phyloP scores from a whole-genome alignment of 2,797 vertebrate species.

The Myotis daubentonii region DNA sequence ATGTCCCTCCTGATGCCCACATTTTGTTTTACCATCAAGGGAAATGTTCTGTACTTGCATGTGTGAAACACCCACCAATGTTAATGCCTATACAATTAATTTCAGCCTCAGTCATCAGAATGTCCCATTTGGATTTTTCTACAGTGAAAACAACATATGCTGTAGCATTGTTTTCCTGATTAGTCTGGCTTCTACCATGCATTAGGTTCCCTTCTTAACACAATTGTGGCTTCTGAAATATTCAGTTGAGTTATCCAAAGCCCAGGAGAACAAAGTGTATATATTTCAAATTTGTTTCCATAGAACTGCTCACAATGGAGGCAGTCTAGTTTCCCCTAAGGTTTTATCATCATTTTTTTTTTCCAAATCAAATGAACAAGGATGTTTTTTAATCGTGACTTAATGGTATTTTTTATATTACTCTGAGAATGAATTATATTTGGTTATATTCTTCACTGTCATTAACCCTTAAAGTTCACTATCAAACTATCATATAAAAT shows the following conservation, averaged over 20 bases:
- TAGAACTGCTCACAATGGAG: background rate
- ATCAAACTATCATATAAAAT: background rate
- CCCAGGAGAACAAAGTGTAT: background rate
- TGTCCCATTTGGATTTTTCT: constrained; percentile 65
- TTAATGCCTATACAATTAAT: constrained; percentile 69
- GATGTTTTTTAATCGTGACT: background rate
- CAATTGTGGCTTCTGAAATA: constrained; percentile 50
- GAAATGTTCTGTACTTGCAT: constrained; percentile 31
- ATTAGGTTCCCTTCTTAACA: constrained; percentile 36
- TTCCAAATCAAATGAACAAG: background rate
- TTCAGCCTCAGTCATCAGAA: constrained; percentile 51
- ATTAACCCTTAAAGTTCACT: constrained; percentile 7
- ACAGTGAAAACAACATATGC: constrained; percentile 65
- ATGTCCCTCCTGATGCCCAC: background rate
- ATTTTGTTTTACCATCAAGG: constrained; percentile 15
- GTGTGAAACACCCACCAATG: background rate
- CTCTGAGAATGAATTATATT: background rate
- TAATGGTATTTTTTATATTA: constrained; percentile 1
- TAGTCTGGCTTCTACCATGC: background rate
- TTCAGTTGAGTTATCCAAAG: constrained; percentile 48
- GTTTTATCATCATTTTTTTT: background rate
- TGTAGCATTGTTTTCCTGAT: constrained; percentile 7
- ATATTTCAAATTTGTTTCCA: constrained; percentile 54
- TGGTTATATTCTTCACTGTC: background rate
- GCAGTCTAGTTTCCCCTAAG: background rate